phyloP scores from a whole-genome alignment of 2,113 vertebrate species.

The Panurus biarmicus region DNA sequence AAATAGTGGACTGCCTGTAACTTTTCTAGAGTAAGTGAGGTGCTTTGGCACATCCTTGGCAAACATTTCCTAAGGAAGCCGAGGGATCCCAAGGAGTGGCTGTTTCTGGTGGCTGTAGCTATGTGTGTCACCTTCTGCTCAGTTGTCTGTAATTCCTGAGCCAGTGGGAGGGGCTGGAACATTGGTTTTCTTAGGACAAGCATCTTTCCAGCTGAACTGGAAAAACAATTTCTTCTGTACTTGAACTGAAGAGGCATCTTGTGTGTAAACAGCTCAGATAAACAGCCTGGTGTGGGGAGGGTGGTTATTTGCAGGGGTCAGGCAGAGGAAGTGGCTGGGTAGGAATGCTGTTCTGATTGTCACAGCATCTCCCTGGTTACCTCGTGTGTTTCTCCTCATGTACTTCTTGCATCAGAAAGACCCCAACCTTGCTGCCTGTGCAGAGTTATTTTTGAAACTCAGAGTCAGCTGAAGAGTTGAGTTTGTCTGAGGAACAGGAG shows the following conservation, averaged over 20 bases:
- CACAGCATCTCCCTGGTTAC: background rate
- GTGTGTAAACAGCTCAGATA: background rate
- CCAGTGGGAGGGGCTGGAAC: background rate
- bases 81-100: background rate
- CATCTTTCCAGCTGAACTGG: background rate
- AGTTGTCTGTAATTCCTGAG: background rate
- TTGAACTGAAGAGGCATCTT: background rate
- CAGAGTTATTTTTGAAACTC: background rate
- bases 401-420: background rate
- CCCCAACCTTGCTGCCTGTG: background rate
- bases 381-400: background rate
- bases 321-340: background rate
- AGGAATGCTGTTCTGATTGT: background rate
- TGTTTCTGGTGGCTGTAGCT: background rate
- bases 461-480: background rate
- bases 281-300: background rate
- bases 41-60: background rate
- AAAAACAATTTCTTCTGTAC: background rate
- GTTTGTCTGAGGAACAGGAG: background rate
- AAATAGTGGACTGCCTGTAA: background rate
- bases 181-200: background rate
- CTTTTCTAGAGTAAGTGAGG: background rate
- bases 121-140: background rate
- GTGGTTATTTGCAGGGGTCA: background rate
- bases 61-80: background rate